Percentiles rank a stretch among this genome's conserved stretches.
Evolutionary conservation across 2,888 invertebrate genomes (phyloP).

Genomic region (Octonoba sinensis): DNA sequence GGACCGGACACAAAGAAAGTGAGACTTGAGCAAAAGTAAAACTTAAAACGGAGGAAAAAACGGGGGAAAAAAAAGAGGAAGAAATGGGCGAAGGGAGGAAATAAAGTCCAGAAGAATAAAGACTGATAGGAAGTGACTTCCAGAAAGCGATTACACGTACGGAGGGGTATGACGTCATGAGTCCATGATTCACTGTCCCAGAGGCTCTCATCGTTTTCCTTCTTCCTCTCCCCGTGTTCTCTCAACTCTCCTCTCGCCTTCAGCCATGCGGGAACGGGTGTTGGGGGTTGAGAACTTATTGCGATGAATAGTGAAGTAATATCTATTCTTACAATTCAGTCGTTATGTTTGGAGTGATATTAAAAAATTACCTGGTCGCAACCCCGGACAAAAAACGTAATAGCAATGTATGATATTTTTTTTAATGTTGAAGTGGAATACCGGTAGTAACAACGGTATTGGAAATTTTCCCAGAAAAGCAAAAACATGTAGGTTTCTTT

Average conservation of each 20-base stretch:
- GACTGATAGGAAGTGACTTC: conserved; percentile 34
- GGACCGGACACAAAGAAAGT: conserved; percentile 18
- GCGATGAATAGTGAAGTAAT: conserved; percentile 6
- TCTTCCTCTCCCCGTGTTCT: conserved; percentile 2
- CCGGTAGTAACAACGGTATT: too few relatives aligned
- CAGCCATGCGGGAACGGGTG: conserved; percentile 18
- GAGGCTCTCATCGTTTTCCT: conserved; percentile 19
- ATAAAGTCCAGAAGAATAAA: neutral
- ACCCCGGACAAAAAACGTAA: too few relatives aligned
- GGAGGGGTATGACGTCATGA: conserved; percentile 33
- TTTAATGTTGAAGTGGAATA: too few relatives aligned
- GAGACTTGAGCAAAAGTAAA: conserved; percentile 8
- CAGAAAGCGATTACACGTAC: conserved; percentile 50
- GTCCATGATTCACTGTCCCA: conserved; percentile 52
- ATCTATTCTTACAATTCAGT: too few relatives aligned
- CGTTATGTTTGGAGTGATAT: too few relatives aligned
- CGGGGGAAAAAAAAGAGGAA: neutral
- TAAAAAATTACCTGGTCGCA: too few relatives aligned
- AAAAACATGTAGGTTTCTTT: too few relatives aligned
- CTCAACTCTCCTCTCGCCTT: conserved; percentile 21
- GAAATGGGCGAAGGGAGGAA: neutral
- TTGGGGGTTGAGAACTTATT: too few relatives aligned
- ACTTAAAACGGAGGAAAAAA: neutral
- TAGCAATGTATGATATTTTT: too few relatives aligned
- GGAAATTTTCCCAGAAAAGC: too few relatives aligned